Evolutionary conservation across 2,888 invertebrate genomes (phyloP).

Genomic region (Watsonalla binaria): DNA sequence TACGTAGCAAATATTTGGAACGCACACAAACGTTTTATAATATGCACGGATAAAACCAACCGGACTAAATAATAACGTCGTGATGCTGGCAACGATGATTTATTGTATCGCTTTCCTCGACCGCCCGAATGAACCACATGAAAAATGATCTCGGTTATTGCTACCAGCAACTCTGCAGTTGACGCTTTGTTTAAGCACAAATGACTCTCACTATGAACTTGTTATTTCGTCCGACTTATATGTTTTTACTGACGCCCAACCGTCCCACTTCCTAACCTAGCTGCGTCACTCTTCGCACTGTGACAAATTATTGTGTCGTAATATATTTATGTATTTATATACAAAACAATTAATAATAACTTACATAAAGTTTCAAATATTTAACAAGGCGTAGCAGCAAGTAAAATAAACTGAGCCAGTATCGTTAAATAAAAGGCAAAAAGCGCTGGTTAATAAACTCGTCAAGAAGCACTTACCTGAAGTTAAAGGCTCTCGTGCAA

Average conservation of each 20-base stretch:
- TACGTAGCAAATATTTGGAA: neutral
- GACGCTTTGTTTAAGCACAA: slow-evolving; percentile 78
- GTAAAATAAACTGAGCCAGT: no score
- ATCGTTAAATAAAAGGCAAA: neutral
- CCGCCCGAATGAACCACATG: slow-evolving; percentile 76
- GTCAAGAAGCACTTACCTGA: neutral
- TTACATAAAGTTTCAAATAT: no score
- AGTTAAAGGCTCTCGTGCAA: neutral
- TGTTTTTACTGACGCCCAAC: slow-evolving; percentile 49
- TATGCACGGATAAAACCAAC: slow-evolving; percentile 65
- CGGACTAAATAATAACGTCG: slow-evolving; percentile 73
- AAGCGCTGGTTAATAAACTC: neutral
- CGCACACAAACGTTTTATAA: slow-evolving; percentile 44
- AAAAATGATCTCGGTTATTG: slow-evolving; percentile 77
- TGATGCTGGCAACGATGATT: slow-evolving; percentile 76
- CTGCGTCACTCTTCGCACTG: slow-evolving; percentile 4
- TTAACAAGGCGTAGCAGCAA: no score
- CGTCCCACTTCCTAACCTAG: slow-evolving; percentile 13
- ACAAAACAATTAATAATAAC: no score
- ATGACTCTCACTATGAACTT: slow-evolving; percentile 73
- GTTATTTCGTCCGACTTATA: slow-evolving; percentile 59
- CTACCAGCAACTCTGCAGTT: slow-evolving; percentile 73
- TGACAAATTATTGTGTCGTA: neutral
- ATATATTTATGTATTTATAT: neutral
- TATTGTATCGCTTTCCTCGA: slow-evolving; percentile 75